These are phyloP conservation scores for Eupristina koningsbergeri DNA, from an alignment of 1,140 invertebrate species.

Conservation along the genomic window DNA sequence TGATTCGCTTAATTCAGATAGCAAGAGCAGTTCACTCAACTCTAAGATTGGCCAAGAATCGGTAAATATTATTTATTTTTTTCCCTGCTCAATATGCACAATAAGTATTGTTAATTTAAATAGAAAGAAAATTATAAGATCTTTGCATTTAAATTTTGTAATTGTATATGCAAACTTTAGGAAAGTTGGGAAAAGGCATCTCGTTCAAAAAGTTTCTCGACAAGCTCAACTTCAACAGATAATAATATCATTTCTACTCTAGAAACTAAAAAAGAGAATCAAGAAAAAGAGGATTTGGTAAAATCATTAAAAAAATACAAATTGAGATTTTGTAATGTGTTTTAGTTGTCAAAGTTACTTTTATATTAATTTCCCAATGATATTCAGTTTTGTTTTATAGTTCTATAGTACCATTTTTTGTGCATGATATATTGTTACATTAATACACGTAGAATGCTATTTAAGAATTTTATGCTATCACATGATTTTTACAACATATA, in stretches of 20 bases:
- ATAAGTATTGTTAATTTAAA: neutral
- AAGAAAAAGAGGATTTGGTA: constrained; percentile 66
- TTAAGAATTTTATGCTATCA: no score
- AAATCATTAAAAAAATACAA: constrained; percentile 65
- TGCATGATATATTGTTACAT: neutral
- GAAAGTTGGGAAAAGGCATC: constrained; percentile 75
- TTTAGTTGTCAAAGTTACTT: constrained; percentile 25
- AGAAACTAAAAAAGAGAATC: constrained; percentile 71
- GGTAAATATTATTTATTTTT: constrained; percentile 70
- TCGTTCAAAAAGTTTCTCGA: constrained; percentile 77
- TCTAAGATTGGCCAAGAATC: constrained; percentile 85
- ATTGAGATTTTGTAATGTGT: constrained; percentile 52
- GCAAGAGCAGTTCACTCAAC: constrained; percentile 87
- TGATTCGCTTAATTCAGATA: constrained; percentile 85
- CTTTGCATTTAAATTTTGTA: constrained; percentile 36
- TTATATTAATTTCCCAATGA: constrained; percentile 1
- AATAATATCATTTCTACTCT: constrained; percentile 75
- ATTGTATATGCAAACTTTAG: constrained; percentile 57
- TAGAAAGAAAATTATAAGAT: constrained; percentile 5
- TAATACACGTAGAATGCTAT: neutral
- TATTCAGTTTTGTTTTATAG: neutral
- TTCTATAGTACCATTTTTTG: neutral
- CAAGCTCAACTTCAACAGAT: constrained; percentile 78
- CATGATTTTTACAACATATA: no score
- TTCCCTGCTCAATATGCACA: constrained; percentile 9